Percentiles rank a stretch among this genome's conserved stretches.
Conservation (phyloP, 2,797 vertebrate genomes). For the Triplophysa bombifrons region DNA sequence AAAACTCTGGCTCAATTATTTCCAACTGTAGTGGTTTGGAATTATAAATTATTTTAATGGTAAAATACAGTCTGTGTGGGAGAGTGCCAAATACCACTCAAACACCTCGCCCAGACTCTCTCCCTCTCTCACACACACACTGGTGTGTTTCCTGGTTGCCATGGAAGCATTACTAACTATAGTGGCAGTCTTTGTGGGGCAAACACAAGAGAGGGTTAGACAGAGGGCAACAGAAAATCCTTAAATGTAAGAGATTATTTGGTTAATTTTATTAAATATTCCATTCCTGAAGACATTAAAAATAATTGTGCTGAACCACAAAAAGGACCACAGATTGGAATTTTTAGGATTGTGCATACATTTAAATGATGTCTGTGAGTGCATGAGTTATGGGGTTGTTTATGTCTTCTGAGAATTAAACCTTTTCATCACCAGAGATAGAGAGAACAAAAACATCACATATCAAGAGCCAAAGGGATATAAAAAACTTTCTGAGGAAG, state of each 20-base stretch:
- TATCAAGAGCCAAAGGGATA: not conserved
- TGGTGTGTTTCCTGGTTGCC: slow-evolving; percentile 82
- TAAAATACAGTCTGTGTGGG: not conserved
- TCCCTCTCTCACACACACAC: slow-evolving; percentile 35
- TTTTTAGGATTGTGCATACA: not conserved
- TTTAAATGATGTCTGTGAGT: not conserved
- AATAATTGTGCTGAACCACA: not conserved
- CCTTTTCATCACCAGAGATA: not conserved
- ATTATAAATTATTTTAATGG: not conserved
- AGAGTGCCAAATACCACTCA: not conserved
- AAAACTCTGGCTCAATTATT: not conserved
- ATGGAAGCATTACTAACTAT: slow-evolving; percentile 77
- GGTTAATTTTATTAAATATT: no score
- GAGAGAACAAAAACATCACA: not conserved
- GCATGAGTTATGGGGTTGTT: not conserved
- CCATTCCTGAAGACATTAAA: no score
- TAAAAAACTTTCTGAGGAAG: not conserved
- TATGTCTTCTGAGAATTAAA: not conserved
- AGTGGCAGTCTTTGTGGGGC: slow-evolving; percentile 73
- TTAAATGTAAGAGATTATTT: not conserved
- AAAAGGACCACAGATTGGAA: not conserved
- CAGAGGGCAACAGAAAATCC: not conserved
- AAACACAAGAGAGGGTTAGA: slow-evolving; percentile 43
- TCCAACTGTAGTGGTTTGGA: not conserved
- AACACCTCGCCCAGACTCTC: slow-evolving; percentile 3